Base-by-base conservation (phyloP, 1,140 invertebrate genomes). In the Pseudomyrmex concolor region DNA sequence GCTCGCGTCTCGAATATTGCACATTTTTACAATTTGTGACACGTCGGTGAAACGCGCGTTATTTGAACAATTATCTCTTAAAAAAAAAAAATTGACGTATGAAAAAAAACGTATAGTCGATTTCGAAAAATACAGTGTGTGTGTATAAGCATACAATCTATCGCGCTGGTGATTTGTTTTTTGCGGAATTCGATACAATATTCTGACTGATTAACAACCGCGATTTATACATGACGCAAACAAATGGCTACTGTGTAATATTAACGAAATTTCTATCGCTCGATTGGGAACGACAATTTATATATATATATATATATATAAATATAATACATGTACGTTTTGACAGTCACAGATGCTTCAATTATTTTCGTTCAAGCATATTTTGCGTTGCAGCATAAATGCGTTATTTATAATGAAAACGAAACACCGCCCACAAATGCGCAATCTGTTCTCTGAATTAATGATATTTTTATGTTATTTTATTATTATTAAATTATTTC, bases 341-440 rank as follows among this genome's bases (percentile, higher is more conserved):
- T 50, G 54, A 17, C 12, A 68, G 48, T 22, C 51, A 43, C 10
- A 34, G 15, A 73, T 15, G 48, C 2, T 34, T 64, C 73, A 76
- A 76, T 76, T 76, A 76, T 64, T 76, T 34, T 66, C 48, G 48
- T 78, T 68, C 59, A 59, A 78, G 10, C 19, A 70, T 19, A 55
- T 48, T 64, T 54, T 54, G 15, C 60, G 43, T 57, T 17, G 51
- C 51, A 25, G 34, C 48, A 2, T 62, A 34, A 63, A 76, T 64
- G 43, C 8, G n/a, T 50, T 59, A 59, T 7, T 4, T 34, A 12
- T 13, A 48, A 45, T 25, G 48, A 78, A 70, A 70, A 70, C 63
- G 57, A 10, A 59, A 1, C 34, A 34, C 34, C 34, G 34, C 34
- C 34, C 1, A 19, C 2, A 10, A 70, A 10, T 70, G 8, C 22